Base-by-base conservation (phyloP, 30 jellyfish, hydroid and myxozoan genomes). In the Sanderia malayensis region DNA sequence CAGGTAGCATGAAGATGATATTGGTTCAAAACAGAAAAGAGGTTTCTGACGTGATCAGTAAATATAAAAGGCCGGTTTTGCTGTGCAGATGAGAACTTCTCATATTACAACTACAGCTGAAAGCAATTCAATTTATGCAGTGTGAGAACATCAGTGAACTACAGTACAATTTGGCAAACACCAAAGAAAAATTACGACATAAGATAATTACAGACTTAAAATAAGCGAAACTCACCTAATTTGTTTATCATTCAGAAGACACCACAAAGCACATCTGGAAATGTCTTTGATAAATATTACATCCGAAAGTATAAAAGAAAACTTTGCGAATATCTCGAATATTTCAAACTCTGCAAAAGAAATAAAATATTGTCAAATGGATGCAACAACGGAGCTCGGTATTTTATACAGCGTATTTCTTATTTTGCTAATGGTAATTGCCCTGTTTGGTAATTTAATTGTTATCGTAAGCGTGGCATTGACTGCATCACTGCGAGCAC, bases 361-460 rank as follows among this genome's bases (percentile, higher is more conserved):
- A 41, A 15, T 41, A 8, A 15, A 41, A 8, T 8, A 6, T 13
- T 73, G 85, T 67, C 23, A 59, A n/a, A 65, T 46, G 34, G 52
- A 9, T 1, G 28, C 85, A 22, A 19, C 87, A 0, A 25, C 80
- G n/a, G n/a, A n/a, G 1, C 60, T 34, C 20, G 88, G 76, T 9
- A 83, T 73, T 23, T 64, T 78, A n/a, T 63, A 65, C 37, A 23
- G 76, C 13, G 49, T 63, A 9, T 19, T 86, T 15, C 71, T 79
- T 13, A 63, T 61, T 17, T 19, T 32, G 59, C 53, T 86, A 24
- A 76, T 86, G 24, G 57, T 70, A 19, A 78, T 79, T 23, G 93
- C 78, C 10, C 73, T 73, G 32, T 59, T 74, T 23, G 97, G 97
- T 13, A 88, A 88, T 63, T 85, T 60, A 62, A 71, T 74, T 20